Base-by-base conservation (phyloP, 2,888 invertebrate species). In the Yponomeuta malinellus region DNA sequence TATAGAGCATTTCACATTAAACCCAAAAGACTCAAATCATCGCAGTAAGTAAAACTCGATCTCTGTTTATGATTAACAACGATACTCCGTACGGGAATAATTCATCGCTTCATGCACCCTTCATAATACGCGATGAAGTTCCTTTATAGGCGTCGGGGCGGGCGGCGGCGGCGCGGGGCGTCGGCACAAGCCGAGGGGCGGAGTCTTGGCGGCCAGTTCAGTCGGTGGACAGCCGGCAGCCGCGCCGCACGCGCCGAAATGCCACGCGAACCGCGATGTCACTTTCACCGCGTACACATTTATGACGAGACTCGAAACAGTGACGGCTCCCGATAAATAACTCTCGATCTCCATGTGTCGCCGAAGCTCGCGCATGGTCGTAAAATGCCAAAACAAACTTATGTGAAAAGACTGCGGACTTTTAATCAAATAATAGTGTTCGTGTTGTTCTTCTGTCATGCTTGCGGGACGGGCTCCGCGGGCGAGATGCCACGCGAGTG, bases 401-500 rank as follows among this genome's bases (percentile, higher is more conserved):
- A 83, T 80, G 89, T 83, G 87, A 87, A 88, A 82, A 86, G 85
- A 89, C 90, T 89, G 78, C 88, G 89, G 89, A 93, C 89, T 90
- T 90, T 92, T 79, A 87, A 87, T 83, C 85, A 81, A 83, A 84
- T 91, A 73, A 81, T 90, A 85, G 90, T 92, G 90, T 91, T 85
- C 84, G 92, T 91, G 90, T 85, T 92, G 82, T 90, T 91, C 78
- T 89, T 84, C 80, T 87, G 85, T 79, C 85, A 91, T 91, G 91
- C 82, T 77, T 78, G 86, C 80, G 85, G 88, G 76, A 84, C 80
- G 81, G 83, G 79, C 80, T 79, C 77, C 76, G 88, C 90, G 86
- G 88, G 86, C 76, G 91, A 91, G 81, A 89, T 86, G 88, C 95
- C 95, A 77, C 93, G 93, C 84, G 95, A 95, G 80, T 96, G 96